These are phyloP conservation scores for Cydia strobilella DNA, from an alignment of 1,140 invertebrate species.

Conservation along the genomic window DNA sequence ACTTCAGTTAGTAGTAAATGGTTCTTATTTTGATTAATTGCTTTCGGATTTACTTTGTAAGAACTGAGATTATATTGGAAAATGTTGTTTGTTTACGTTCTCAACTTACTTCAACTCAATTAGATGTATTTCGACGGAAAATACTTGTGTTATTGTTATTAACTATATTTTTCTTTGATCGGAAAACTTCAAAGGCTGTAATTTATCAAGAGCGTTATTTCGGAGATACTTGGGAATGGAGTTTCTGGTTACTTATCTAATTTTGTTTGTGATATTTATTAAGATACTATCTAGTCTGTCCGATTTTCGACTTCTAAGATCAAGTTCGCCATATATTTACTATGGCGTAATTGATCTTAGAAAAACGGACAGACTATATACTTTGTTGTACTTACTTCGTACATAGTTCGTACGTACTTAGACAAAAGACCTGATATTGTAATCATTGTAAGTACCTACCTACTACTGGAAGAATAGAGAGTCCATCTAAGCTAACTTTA, in stretches of 20 bases:
- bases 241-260: background rate
- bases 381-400: no score
- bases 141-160: slow-evolving; percentile 11
- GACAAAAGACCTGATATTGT: no score
- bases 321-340: no score
- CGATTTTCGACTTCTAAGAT: no score
- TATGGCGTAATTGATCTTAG: no score
- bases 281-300: no score
- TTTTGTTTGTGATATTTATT: background rate
- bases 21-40: slow-evolving; percentile 16
- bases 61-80: slow-evolving; percentile 8
- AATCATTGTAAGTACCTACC: no score
- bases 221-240: background rate
- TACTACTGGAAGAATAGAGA: no score
- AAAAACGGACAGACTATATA: no score
- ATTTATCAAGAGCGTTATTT: background rate
- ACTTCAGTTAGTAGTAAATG: background rate
- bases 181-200: background rate
- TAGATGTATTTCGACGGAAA: background rate
- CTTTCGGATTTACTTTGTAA: background rate
- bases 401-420: no score
- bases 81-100: slow-evolving; percentile 9
- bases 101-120: slow-evolving; percentile 5
- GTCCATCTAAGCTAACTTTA: no score
- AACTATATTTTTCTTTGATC: background rate